A percentile compares a stretch with the other conserved stretches of the same genome.
Evolutionary conservation across 1,140 invertebrate species (phyloP).

Genomic region (Epicauta chinensis): DNA sequence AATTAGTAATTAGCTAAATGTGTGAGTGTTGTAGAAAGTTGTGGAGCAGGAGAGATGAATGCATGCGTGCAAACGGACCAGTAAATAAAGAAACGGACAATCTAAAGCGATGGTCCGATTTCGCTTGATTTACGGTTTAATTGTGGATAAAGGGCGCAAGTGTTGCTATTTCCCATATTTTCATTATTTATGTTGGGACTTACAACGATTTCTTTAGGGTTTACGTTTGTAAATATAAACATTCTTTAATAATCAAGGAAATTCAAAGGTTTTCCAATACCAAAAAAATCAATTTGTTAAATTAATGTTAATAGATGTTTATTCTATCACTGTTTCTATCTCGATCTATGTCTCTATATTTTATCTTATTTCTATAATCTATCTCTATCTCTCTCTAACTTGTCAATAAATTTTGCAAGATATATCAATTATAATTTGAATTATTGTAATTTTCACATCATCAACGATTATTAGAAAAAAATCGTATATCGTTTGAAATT

Average conservation of each 20-base stretch:
- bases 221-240: neutral
- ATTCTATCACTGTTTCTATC: slow-evolving; percentile 10
- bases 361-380: slow-evolving; percentile 7
- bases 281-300: slow-evolving; percentile 1
- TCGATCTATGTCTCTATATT: neutral
- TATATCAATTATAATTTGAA: slow-evolving; percentile 8
- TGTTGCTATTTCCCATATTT: no score
- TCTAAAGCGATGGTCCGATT: no score
- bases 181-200: neutral
- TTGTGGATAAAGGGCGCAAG: neutral
- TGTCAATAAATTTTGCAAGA: slow-evolving; percentile 15
- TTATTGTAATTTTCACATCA: slow-evolving; percentile 5
- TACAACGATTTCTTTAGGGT: neutral
- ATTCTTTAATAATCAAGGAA: no score
- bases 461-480: no score
- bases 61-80: no score
- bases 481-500: no score
- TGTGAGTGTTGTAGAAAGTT: slow-evolving; percentile 9
- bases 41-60: no score
- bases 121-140: no score
- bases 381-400: slow-evolving; percentile 15
- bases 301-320: slow-evolving; percentile 3
- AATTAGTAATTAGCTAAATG: slow-evolving; percentile 18
- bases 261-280: no score
- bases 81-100: no score